Evolutionary conservation across 1,140 invertebrate species (phyloP).

Genomic region (Danaus plexippus): DNA sequence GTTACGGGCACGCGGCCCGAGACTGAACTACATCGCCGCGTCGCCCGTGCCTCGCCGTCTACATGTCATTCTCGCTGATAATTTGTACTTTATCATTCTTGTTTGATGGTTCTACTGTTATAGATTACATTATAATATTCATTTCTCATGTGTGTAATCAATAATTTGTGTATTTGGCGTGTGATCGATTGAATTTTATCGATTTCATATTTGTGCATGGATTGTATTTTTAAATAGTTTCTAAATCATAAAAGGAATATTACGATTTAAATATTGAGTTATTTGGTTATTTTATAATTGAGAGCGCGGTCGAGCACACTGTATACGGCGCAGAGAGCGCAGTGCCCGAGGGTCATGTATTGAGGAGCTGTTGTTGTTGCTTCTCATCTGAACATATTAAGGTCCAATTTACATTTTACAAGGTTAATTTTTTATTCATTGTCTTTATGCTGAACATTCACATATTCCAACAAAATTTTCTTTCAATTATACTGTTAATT

Average conservation of each 20-base stretch:
- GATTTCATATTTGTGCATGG: slow-evolving; percentile 46
- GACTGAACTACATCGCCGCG: slow-evolving; percentile 66
- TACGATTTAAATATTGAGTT: slow-evolving; percentile 14
- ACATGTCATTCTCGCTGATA: slow-evolving; percentile 46
- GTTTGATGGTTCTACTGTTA: slow-evolving; percentile 60
- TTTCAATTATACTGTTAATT: slow-evolving; percentile 63
- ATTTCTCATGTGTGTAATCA: slow-evolving; percentile 60
- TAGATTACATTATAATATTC: slow-evolving; percentile 46
- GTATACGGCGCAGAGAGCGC: slow-evolving; percentile 11
- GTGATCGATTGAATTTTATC: slow-evolving; percentile 45
- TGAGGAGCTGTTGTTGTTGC: slow-evolving; percentile 36
- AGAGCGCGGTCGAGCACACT: slow-evolving; percentile 18
- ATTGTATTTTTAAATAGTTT: slow-evolving; percentile 36
- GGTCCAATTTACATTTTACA: slow-evolving; percentile 44
- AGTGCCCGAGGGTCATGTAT: slow-evolving; percentile 12
- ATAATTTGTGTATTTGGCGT: slow-evolving; percentile 58
- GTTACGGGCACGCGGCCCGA: slow-evolving; percentile 51
- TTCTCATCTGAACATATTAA: slow-evolving; percentile 42
- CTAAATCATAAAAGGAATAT: slow-evolving; percentile 8
- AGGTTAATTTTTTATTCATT: slow-evolving; percentile 34
- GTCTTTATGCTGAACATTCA: slow-evolving; percentile 32
- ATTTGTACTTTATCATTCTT: slow-evolving; percentile 47
- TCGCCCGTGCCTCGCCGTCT: slow-evolving; percentile 36
- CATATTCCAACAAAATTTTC: slow-evolving; percentile 44
- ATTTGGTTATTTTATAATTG: slow-evolving; percentile 13